Evolutionary conservation across 1,140 invertebrate genomes (phyloP).

Genomic region (Chrysoperla carnea): DNA sequence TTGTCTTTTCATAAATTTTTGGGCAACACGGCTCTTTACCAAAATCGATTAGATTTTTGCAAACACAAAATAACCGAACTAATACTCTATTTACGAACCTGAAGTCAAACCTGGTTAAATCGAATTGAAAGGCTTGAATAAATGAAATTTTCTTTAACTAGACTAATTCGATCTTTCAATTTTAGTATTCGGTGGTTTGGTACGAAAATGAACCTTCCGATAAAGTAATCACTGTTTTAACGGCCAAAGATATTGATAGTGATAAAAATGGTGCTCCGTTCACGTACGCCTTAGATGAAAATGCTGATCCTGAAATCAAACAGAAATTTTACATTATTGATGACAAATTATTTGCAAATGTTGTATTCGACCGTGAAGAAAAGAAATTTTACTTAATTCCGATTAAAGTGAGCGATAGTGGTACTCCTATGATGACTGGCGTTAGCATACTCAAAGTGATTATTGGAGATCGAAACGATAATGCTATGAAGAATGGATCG

Average conservation of each 20-base stretch:
- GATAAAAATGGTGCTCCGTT: slow-evolving; percentile 69
- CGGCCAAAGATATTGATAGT: slow-evolving; percentile 63
- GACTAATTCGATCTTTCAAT: too few relatives aligned
- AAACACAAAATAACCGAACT: too few relatives aligned
- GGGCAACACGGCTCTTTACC: too few relatives aligned
- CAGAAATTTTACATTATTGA: slow-evolving; percentile 45
- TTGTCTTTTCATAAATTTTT: too few relatives aligned
- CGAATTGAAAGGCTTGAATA: too few relatives aligned
- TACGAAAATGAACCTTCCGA: slow-evolving; percentile 54
- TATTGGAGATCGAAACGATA: slow-evolving; percentile 84
- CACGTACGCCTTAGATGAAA: slow-evolving; percentile 45
- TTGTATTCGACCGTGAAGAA: slow-evolving; percentile 74
- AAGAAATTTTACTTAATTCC: slow-evolving; percentile 74
- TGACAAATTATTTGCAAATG: slow-evolving; percentile 33
- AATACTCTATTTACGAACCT: too few relatives aligned
- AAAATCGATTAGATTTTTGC: too few relatives aligned
- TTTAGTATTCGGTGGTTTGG: slow-evolving; percentile 49
- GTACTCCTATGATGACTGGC: slow-evolving; percentile 46
- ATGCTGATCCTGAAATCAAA: slow-evolving; percentile 45
- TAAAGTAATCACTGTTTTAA: slow-evolving; percentile 47
- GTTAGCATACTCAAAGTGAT: slow-evolving; percentile 65
- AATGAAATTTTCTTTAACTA: too few relatives aligned
- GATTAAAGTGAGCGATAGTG: slow-evolving; percentile 73
- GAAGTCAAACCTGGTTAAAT: too few relatives aligned
- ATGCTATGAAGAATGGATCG: slow-evolving; percentile 58